Conservation (phyloP, 2,888 invertebrate genomes). For the Leptarthrus brevirostris region DNA sequence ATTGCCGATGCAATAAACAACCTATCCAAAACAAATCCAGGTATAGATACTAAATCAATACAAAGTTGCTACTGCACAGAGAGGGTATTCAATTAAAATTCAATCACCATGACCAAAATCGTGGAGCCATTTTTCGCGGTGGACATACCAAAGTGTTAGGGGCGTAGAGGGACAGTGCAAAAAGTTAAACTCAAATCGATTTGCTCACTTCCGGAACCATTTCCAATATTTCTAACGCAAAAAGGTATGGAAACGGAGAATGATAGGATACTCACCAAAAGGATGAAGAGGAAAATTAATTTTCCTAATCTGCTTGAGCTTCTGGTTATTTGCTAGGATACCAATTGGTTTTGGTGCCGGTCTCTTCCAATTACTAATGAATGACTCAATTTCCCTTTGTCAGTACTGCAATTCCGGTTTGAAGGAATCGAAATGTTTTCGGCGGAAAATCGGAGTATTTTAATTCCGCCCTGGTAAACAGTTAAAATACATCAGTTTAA, state of each 20-base stretch:
- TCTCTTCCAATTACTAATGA: constrained; percentile 45
- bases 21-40: background rate
- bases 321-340: constrained; percentile 45
- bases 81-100: constrained; percentile 48
- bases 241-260: constrained; percentile 32
- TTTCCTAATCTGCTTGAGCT: constrained; percentile 48
- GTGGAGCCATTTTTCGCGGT: too few relatives aligned
- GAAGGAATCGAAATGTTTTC: too few relatives aligned
- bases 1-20: constrained; percentile 13
- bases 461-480: too few relatives aligned
- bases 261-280: constrained; percentile 33
- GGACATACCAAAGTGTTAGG: background rate
- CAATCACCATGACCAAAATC: constrained; percentile 24
- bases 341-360: constrained; percentile 34
- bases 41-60: constrained; percentile 41
- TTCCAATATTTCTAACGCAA: constrained; percentile 29
- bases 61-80: constrained; percentile 6
- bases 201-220: constrained; percentile 22
- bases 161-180: constrained; percentile 1
- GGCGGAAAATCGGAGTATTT: too few relatives aligned
- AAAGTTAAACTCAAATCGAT: constrained; percentile 43
- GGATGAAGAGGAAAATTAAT: constrained; percentile 48
- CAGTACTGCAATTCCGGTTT: constrained; percentile 26
- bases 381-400: constrained; percentile 48
- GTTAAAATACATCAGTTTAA: too few relatives aligned